phyloP scores from a whole-genome alignment of 2,888 invertebrate genomes.

The Drosophila atripex region DNA sequence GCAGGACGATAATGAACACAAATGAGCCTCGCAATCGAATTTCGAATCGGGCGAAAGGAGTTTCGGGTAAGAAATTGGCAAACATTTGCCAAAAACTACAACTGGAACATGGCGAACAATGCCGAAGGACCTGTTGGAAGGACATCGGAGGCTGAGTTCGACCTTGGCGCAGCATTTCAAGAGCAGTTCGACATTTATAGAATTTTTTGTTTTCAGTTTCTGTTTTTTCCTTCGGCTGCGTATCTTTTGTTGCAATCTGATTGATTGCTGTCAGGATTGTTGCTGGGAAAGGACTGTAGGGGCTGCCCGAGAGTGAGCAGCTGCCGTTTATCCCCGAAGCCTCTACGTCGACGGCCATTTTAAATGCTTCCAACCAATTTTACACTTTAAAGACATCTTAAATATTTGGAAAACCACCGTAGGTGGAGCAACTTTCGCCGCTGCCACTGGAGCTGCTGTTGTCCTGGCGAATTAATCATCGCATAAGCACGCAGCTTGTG shows the following conservation, averaged over 20 bases:
- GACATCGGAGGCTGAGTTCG: slow-evolving; percentile 51
- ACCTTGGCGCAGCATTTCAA: slow-evolving; percentile 66
- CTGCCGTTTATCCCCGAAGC: slow-evolving; percentile 41
- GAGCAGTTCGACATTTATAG: slow-evolving; percentile 64
- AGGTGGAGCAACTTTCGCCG: slow-evolving; percentile 72
- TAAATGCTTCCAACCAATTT: slow-evolving; percentile 47
- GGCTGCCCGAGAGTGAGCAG: slow-evolving; percentile 49
- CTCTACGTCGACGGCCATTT: slow-evolving; percentile 57
- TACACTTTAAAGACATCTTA: slow-evolving; percentile 41
- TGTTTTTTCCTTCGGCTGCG: slow-evolving; percentile 27
- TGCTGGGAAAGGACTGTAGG: slow-evolving; percentile 35
- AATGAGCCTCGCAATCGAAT: slow-evolving; percentile 53
- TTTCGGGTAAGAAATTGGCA: slow-evolving; percentile 66
- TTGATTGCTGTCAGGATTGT: slow-evolving; percentile 73
- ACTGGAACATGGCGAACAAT: slow-evolving; percentile 62
- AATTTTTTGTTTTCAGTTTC: slow-evolving; percentile 48
- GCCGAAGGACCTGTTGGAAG: slow-evolving; percentile 70
- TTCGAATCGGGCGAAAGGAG: slow-evolving; percentile 59
- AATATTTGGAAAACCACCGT: slow-evolving; percentile 12
- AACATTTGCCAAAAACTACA: slow-evolving; percentile 71
- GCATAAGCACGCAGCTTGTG: slow-evolving; percentile 66
- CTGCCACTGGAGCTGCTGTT: slow-evolving; percentile 36
- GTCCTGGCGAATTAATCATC: slow-evolving; percentile 75
- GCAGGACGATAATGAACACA: slow-evolving; percentile 79
- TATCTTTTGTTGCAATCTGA: slow-evolving; percentile 78